phyloP scores from a whole-genome alignment of 2,113 vertebrate genomes.

The Aramus guarauna region DNA sequence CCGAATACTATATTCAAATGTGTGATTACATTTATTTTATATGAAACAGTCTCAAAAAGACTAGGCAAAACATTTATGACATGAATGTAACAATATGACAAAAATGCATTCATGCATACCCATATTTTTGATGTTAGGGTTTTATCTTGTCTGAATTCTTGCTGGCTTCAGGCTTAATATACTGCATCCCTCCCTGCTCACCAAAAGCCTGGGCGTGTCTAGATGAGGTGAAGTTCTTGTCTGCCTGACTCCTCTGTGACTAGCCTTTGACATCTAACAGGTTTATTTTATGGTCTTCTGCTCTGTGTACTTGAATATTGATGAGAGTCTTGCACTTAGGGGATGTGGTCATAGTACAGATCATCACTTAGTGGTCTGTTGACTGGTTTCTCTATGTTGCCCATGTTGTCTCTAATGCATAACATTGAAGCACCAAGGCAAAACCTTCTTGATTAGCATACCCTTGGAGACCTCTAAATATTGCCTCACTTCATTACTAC shows the following conservation, averaged over 20 bases:
- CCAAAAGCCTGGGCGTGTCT: neutral
- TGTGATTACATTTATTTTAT: neutral
- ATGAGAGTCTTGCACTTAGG: neutral
- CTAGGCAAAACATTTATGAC: neutral
- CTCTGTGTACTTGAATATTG: neutral
- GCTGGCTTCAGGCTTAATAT: neutral
- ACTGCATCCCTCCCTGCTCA: neutral
- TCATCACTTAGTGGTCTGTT: neutral
- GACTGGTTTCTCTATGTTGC: neutral
- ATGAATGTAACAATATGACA: neutral
- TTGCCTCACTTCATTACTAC: conserved; percentile 49
- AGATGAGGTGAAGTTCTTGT: neutral
- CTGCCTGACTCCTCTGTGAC: neutral
- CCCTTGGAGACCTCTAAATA: conserved; percentile 56
- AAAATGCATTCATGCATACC: neutral
- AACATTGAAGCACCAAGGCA: neutral
- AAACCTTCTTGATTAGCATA: neutral
- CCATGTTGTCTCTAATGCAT: neutral
- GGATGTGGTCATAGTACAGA: neutral
- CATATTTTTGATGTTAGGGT: neutral
- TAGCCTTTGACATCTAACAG: neutral
- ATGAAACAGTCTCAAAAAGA: neutral
- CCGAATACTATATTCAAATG: neutral
- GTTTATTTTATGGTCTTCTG: neutral
- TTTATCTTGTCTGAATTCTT: conserved; percentile 21